These are phyloP conservation scores for Xanthostigma xanthostigma DNA, from an alignment of 2,888 invertebrate species.

Conservation along the genomic window DNA sequence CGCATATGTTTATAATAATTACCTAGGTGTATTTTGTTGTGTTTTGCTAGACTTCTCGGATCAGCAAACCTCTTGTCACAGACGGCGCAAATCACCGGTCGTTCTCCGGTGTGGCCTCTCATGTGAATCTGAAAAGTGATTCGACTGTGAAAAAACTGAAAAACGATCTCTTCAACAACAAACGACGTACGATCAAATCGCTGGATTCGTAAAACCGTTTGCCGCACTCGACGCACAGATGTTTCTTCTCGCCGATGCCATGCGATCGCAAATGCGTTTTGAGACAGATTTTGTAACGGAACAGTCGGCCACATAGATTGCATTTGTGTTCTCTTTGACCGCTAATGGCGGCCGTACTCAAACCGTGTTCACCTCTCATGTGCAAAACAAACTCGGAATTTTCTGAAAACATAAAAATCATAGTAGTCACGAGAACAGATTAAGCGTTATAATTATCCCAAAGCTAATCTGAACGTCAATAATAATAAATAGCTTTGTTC, in stretches of 20 bases:
- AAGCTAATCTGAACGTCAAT: too few relatives aligned
- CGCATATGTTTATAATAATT: neutral
- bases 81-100: slow-evolving; percentile 16
- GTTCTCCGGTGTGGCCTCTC: slow-evolving; percentile 17
- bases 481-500: too few relatives aligned
- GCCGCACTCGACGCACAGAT: slow-evolving; percentile 15
- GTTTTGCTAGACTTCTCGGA: slow-evolving; percentile 17
- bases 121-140: slow-evolving; percentile 15
- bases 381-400: too few relatives aligned
- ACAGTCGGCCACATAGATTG: slow-evolving; percentile 11
- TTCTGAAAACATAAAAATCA: too few relatives aligned
- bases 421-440: too few relatives aligned
- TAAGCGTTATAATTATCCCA: too few relatives aligned
- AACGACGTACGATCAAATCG: slow-evolving; percentile 14
- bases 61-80: slow-evolving; percentile 19
- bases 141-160: neutral
- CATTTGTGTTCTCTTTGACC: slow-evolving; percentile 6
- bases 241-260: slow-evolving; percentile 14
- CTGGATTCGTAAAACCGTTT: slow-evolving; percentile 18
- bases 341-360: too few relatives aligned
- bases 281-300: slow-evolving; percentile 12
- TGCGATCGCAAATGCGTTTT: slow-evolving; percentile 14
- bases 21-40: slow-evolving; percentile 20
- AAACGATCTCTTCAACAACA: neutral
- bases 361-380: too few relatives aligned